A percentile compares a stretch with the other conserved stretches of the same genome.
These are phyloP conservation scores for Heliconius ethilla DNA, from an alignment of 2,888 invertebrate species.

Conservation along the genomic window DNA sequence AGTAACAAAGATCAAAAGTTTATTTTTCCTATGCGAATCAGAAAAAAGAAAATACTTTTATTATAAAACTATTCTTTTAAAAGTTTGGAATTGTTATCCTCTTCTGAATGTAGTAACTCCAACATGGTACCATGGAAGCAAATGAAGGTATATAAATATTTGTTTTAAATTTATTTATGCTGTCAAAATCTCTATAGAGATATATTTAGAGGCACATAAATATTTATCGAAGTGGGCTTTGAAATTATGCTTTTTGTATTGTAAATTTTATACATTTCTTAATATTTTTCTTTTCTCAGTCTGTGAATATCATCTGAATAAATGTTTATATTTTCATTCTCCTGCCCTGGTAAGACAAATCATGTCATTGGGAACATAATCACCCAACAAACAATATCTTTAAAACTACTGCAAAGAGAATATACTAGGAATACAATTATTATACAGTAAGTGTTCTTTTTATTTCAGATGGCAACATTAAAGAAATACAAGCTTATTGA, in stretches of 20 bases:
- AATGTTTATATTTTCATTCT: background rate
- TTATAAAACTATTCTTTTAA: too few relatives aligned
- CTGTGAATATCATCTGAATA: background rate
- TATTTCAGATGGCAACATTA: slow-evolving; percentile 79
- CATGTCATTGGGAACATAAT: background rate
- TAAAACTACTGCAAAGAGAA: background rate
- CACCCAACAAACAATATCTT: background rate
- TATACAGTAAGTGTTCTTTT: slow-evolving; percentile 43
- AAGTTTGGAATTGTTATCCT: too few relatives aligned
- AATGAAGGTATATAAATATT: too few relatives aligned
- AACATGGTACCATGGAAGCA: too few relatives aligned
- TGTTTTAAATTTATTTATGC: too few relatives aligned
- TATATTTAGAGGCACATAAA: too few relatives aligned
- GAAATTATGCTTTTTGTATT: too few relatives aligned
- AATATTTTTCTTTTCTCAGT: background rate
- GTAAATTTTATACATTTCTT: background rate
- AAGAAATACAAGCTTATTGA: slow-evolving; percentile 45
- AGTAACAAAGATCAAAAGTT: too few relatives aligned
- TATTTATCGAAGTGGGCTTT: too few relatives aligned
- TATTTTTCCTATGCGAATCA: too few relatives aligned
- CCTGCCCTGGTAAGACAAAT: background rate
- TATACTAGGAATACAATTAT: background rate
- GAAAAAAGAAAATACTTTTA: too few relatives aligned
- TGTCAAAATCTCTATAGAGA: too few relatives aligned
- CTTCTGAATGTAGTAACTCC: background rate